Percentiles rank a stretch among this genome's conserved stretches.
Evolutionary conservation across 1,140 invertebrate genomes (phyloP).

Genomic region (Pachypsylla venusta): DNA sequence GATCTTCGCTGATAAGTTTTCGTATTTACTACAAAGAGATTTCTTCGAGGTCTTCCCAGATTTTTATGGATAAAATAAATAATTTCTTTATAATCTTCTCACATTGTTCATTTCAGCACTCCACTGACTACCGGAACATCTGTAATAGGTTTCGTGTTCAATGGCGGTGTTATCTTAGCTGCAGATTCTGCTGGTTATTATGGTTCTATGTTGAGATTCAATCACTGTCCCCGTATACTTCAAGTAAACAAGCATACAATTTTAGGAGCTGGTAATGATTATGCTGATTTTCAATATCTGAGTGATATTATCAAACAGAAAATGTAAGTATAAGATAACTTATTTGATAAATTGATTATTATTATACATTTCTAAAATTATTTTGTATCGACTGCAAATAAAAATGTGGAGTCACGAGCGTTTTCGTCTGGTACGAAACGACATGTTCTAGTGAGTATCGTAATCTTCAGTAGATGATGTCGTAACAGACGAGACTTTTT

Average conservation of each 20-base stretch:
- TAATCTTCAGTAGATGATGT: no score
- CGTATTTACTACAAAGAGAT: neutral
- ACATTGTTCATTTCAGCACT: conserved; percentile 34
- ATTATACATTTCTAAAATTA: no score
- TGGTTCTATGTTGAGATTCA: conserved; percentile 74
- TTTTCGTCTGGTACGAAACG: no score
- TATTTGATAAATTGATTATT: neutral
- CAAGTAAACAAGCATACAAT: conserved; percentile 80
- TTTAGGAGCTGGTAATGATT: conserved; percentile 79
- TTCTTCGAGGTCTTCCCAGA: neutral
- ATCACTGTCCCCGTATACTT: conserved; percentile 63
- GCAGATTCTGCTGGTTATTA: conserved; percentile 86
- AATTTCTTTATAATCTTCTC: neutral
- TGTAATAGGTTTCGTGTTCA: conserved; percentile 71
- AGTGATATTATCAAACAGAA: conserved; percentile 78
- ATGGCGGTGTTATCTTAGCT: conserved; percentile 78
- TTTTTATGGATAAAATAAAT: neutral
- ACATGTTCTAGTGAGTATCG: no score
- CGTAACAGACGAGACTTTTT: no score
- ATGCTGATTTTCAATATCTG: conserved; percentile 88
- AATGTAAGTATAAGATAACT: conserved; percentile 48
- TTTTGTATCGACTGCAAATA: no score
- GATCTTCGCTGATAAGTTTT: neutral
- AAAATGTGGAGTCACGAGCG: no score
- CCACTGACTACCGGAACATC: conserved; percentile 83